Evolutionary conservation across 2,797 vertebrate genomes (phyloP).

Genomic region (Gymnocypris eckloni): DNA sequence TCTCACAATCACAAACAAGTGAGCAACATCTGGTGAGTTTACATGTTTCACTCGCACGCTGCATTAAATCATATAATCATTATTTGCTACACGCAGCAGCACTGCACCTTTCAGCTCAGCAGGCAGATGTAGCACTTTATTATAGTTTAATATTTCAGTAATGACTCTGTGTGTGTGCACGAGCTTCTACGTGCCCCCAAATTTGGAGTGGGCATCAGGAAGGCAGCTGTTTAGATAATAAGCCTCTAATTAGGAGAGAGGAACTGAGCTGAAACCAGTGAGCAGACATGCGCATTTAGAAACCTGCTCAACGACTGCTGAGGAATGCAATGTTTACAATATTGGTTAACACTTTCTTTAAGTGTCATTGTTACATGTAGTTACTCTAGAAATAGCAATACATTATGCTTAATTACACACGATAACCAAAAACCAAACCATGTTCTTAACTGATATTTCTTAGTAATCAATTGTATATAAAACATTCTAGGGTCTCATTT

Average conservation of each 20-base stretch:
- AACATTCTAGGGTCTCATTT: neutral
- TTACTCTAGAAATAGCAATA: neutral
- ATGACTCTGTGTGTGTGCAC: neutral
- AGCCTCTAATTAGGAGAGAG: conserved; percentile 73
- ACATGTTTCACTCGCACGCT: conserved; percentile 8
- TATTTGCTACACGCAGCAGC: neutral
- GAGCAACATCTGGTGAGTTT: conserved; percentile 25
- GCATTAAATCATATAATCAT: conserved; percentile 40
- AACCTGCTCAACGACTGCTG: neutral
- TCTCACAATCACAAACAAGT: conserved; percentile 13
- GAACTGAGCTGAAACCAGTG: conserved; percentile 62
- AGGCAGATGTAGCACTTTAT: conserved; percentile 32
- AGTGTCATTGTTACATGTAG: neutral
- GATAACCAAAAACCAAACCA: neutral
- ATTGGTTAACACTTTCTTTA: neutral
- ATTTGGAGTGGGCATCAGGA: conserved; percentile 51
- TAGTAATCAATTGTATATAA: too few species aligned
- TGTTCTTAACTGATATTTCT: too few species aligned
- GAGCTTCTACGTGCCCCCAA: conserved; percentile 15
- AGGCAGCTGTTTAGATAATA: conserved; percentile 78
- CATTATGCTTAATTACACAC: neutral
- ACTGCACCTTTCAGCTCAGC: conserved; percentile 20
- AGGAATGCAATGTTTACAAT: neutral
- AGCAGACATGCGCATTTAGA: conserved; percentile 9
- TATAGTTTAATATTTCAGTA: conserved; percentile 42